Evolutionary conservation across 2,113 vertebrate species (phyloP).

Genomic region (Urocolius indicus): DNA sequence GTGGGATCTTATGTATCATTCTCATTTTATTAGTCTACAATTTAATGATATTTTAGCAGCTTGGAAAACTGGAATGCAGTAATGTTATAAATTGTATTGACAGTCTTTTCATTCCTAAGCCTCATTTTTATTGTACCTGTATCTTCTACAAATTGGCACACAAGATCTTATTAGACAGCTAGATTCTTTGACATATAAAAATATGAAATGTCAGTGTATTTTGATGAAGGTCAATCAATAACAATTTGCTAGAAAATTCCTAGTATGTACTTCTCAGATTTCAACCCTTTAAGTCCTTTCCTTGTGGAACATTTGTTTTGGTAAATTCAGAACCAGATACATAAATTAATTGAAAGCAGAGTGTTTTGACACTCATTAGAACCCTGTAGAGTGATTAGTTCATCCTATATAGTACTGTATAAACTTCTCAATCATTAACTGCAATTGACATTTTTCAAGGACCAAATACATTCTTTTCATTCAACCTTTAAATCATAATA

Average conservation of each 20-base stretch:
- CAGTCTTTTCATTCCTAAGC: conserved; percentile 60
- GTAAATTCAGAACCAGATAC: neutral
- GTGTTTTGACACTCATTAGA: neutral
- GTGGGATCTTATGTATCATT: neutral
- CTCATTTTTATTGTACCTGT: conserved; percentile 62
- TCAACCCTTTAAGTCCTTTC: neutral
- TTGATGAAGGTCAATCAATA: conserved; percentile 59
- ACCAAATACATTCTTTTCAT: neutral
- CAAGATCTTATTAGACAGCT: conserved; percentile 41
- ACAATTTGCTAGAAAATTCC: conserved; percentile 8
- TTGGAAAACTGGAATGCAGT: conserved; percentile 40
- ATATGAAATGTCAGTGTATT: conserved; percentile 58
- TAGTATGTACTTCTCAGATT: neutral
- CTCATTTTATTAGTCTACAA: conserved; percentile 32
- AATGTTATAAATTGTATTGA: conserved; percentile 68
- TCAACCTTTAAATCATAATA: neutral
- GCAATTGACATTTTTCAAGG: neutral
- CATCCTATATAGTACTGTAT: no score
- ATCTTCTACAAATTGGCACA: conserved; percentile 60
- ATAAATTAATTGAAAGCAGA: neutral
- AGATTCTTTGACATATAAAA: conserved; percentile 41
- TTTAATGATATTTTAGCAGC: conserved; percentile 45
- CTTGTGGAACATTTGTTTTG: neutral
- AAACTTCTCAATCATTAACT: neutral
- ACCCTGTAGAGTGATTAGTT: neutral